Base-by-base conservation (phyloP, 2,888 invertebrate species). In the Diabrotica balteata region DNA sequence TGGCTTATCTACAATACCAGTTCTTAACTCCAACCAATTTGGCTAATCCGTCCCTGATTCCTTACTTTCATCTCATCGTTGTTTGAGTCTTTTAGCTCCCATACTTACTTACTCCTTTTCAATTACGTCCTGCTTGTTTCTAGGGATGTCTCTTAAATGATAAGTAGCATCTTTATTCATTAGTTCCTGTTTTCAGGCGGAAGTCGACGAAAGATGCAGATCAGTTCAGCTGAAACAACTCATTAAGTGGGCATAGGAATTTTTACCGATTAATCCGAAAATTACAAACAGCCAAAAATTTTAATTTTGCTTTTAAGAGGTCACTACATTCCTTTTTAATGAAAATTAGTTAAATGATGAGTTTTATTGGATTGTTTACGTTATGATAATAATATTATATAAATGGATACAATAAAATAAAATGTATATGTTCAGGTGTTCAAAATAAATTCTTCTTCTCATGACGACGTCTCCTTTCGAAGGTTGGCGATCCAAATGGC, bases 121-220 rank as follows among this genome's bases (percentile, higher is more conserved):
- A 75, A 75, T 75, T 74, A 75, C 64, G 63, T 59, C 62, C 66
- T 66, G 71, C 74, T 74, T 71, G 68, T 65, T 63, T 53, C 53
- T 65, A 59, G 69, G 69, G 61, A 73, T 71, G 73, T 75, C 72
- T 75, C 76, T 73, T 75, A 74, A 74, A 73, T 72, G 69, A 64
- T 73, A 71, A 75, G 73, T 75, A 72, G 69, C 71, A 70, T 75
- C 73, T 71, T 72, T 74, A 76, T 76, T 76, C 72, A 75, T 74
- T 70, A 73, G 63, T 66, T 67, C 63, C 67, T 63, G 68, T 72
- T 69, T 64, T 57, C 45, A 43, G 2, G 44, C 42, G 32, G 32
- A 32, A 32, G 32, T 32, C 32, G 32, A 32, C 32, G 32, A 9
- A 52, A 17, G 32, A 32, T 32, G 62, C 47, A 50, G 55, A 32